These are phyloP conservation scores for Zingel zingel DNA, from an alignment of 2,113 vertebrate genomes.

Conservation along the genomic window DNA sequence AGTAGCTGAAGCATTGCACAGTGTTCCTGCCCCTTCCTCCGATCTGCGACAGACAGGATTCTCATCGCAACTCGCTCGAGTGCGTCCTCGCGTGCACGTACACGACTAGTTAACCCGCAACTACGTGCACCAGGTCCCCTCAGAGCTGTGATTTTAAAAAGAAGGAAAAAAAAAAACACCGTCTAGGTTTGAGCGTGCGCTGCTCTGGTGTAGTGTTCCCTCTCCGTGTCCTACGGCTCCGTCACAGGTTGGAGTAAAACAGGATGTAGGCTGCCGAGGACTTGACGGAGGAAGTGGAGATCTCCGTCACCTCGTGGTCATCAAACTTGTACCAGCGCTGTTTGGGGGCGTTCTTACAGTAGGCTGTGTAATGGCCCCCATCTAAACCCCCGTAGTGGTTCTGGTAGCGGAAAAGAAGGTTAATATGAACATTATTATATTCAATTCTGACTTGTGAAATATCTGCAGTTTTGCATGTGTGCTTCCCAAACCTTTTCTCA, in stretches of 20 bases:
- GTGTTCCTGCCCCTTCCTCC: conserved; percentile 30
- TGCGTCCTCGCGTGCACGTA: not conserved
- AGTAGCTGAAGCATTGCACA: conserved; percentile 68
- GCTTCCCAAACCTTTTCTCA: not conserved
- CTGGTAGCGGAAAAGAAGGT: conserved; percentile 73
- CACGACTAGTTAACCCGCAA: conserved; percentile 18
- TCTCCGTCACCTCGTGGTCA: conserved; percentile 95
- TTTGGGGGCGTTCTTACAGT: conserved; percentile 91
- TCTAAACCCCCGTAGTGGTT: conserved; percentile 98
- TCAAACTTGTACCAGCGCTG: conserved; percentile 99
- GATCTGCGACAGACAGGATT: not conserved
- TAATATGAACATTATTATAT: not conserved
- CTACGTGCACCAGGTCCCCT: conserved; percentile 39
- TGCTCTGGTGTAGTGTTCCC: conserved; percentile 31
- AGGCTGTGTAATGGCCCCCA: conserved; percentile 97
- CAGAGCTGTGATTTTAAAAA: conserved; percentile 55
- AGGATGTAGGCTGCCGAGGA: conserved; percentile 98
- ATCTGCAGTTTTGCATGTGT: not conserved
- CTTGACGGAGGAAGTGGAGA: conserved; percentile 92
- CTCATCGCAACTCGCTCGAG: conserved; percentile 10
- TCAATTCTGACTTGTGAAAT: not conserved
- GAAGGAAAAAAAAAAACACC: conserved; percentile 25
- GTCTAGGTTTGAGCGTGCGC: conserved; percentile 38
- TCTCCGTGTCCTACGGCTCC: conserved; percentile 77
- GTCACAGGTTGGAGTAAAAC: conserved; percentile 94